A percentile compares a stretch with the other conserved stretches of the same genome.
Conservation (phyloP, 2,797 vertebrate genomes). For the Phataginus tetradactyla region DNA sequence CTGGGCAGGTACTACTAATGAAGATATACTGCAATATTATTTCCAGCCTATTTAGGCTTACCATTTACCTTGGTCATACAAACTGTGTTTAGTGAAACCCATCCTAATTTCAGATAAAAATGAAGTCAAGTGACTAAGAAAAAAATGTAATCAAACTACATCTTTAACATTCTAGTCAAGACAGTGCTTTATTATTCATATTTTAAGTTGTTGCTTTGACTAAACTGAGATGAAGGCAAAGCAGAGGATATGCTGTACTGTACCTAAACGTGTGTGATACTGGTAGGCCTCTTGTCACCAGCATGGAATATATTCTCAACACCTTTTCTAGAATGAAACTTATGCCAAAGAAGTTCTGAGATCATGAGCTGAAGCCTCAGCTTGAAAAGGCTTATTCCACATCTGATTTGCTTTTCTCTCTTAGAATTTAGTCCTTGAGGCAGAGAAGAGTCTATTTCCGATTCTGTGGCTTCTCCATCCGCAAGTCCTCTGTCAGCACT, state of each 20-base stretch:
- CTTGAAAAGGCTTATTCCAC: not conserved
- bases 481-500: not conserved
- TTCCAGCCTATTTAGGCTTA: not conserved
- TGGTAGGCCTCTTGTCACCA: not conserved
- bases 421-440: not conserved
- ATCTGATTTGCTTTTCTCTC: not conserved
- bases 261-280: not conserved
- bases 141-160: not conserved
- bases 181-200: not conserved
- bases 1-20: not conserved
- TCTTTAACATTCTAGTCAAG: not conserved
- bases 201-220: conserved; percentile 1
- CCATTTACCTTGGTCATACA: not conserved
- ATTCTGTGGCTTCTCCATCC: not conserved
- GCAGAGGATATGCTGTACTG: not conserved
- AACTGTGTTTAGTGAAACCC: not conserved
- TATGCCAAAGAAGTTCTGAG: conserved; percentile 19
- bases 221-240: not conserved
- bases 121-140: not conserved
- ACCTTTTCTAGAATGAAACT: not conserved
- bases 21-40: not conserved
- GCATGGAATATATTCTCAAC: not conserved
- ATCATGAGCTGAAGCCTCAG: not conserved
- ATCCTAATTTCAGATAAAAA: not conserved
- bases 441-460: not conserved